phyloP scores from a whole-genome alignment of 2,888 invertebrate genomes.

The Synergus gifuensis region DNA sequence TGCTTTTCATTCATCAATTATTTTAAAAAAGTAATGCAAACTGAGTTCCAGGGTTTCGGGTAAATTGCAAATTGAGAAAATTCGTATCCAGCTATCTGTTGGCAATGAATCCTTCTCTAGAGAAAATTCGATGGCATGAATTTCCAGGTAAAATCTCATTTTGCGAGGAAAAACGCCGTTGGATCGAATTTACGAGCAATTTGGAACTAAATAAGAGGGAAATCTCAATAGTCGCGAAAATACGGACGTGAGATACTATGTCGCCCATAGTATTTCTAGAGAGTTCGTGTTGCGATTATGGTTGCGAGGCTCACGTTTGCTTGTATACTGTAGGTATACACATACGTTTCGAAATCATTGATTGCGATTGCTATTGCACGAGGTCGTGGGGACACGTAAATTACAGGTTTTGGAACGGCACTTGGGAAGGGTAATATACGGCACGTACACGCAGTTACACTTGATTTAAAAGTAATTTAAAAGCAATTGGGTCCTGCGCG shows the following conservation, averaged over 20 bases:
- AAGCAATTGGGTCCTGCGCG: constrained; percentile 11
- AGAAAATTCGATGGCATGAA: not conserved
- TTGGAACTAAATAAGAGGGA: constrained; percentile 10
- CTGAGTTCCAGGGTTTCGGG: not conserved
- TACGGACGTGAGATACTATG: not conserved
- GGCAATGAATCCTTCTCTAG: constrained; percentile 8
- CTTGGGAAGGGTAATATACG: constrained; percentile 8
- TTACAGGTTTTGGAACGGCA: constrained; percentile 20
- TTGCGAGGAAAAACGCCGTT: not conserved
- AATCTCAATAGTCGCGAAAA: constrained; percentile 7
- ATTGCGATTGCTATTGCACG: not conserved
- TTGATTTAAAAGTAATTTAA: constrained; percentile 16
- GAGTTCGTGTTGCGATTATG: constrained; percentile 9
- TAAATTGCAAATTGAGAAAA: not conserved
- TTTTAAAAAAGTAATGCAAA: not conserved
- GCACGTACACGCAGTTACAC: constrained; percentile 11
- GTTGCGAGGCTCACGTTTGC: not conserved
- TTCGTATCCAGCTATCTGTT: not conserved
- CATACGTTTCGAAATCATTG: constrained; percentile 9
- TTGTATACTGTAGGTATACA: not conserved
- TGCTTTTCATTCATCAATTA: no score
- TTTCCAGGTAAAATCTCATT: constrained; percentile 4
- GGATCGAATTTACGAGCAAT: constrained; percentile 8
- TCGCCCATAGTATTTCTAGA: not conserved
- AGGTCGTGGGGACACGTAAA: constrained; percentile 19